A percentile compares a stretch with the other conserved stretches of the same genome.
Conservation (phyloP, 2,797 vertebrate species). For the Morus bassanus region DNA sequence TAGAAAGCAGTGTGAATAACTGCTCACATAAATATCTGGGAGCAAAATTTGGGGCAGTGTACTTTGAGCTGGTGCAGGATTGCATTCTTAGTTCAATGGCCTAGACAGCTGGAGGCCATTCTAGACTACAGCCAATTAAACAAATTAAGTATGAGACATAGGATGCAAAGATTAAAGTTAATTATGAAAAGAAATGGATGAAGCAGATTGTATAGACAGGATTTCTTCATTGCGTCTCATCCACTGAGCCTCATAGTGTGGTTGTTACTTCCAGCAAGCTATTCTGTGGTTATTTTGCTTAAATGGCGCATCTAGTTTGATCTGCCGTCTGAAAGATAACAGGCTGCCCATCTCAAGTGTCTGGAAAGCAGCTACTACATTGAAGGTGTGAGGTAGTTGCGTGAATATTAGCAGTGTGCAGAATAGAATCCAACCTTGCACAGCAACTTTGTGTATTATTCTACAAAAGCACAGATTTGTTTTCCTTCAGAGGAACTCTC, state of each 20-base stretch:
- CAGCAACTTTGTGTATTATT: neutral
- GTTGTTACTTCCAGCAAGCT: constrained; percentile 23
- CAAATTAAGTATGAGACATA: constrained; percentile 52
- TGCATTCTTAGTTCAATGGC: constrained; percentile 35
- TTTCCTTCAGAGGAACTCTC: neutral
- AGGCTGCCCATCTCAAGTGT: neutral
- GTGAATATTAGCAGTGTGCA: neutral
- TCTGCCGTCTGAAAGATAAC: neutral
- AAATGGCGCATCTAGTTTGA: neutral
- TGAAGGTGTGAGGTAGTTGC: constrained; percentile 5
- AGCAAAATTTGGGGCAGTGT: neutral
- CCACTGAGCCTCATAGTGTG: neutral
- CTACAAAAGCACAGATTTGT: neutral
- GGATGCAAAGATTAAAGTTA: constrained; percentile 48
- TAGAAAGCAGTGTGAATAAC: constrained; percentile 17
- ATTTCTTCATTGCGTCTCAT: constrained; percentile 15
- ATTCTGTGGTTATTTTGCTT: constrained; percentile 33
- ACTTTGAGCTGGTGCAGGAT: neutral
- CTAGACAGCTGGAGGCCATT: constrained; percentile 53
- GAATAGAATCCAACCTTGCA: neutral
- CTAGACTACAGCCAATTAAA: constrained; percentile 44
- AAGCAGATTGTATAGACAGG: constrained; percentile 44
- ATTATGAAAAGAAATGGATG: constrained; percentile 41
- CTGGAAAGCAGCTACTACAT: neutral
- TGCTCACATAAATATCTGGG: neutral